These are phyloP conservation scores for Argyrosomus japonicus DNA, from an alignment of 2,113 vertebrate genomes.

Conservation along the genomic window DNA sequence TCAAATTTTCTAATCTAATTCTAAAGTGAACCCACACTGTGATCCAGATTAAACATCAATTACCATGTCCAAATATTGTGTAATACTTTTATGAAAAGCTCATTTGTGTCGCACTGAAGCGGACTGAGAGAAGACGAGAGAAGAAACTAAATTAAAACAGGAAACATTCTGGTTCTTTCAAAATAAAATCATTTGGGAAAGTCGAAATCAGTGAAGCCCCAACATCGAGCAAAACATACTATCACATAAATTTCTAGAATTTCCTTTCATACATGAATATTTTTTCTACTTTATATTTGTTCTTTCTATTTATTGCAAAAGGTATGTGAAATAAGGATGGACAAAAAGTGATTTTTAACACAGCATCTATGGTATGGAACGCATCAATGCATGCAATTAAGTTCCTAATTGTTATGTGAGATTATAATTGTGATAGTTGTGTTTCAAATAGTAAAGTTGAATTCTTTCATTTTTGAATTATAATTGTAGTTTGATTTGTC, in stretches of 20 bases:
- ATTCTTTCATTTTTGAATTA: conserved; percentile 85
- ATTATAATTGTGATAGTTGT: conserved; percentile 89
- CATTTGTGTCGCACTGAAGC: conserved; percentile 7
- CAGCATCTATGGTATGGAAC: conserved; percentile 88
- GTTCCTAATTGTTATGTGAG: conserved; percentile 89
- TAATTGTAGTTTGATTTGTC: conserved; percentile 85
- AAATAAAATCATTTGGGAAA: conserved; percentile 29
- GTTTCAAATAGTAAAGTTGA: conserved; percentile 89
- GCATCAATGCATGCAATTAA: conserved; percentile 89
- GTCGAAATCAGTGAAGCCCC: neutral
- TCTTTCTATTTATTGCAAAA: conserved; percentile 75
- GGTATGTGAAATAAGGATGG: conserved; percentile 74
- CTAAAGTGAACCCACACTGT: conserved; percentile 24
- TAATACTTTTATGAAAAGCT: conserved; percentile 20
- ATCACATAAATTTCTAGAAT: conserved; percentile 66
- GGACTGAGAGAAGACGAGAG: neutral
- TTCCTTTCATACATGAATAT: conserved; percentile 67
- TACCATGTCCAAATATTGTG: neutral
- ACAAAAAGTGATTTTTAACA: conserved; percentile 85
- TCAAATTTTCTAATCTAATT: conserved; percentile 6
- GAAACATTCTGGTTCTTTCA: neutral
- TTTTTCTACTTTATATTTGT: conserved; percentile 75
- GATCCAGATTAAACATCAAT: conserved; percentile 37
- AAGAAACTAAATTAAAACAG: conserved; percentile 6
- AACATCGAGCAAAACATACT: conserved; percentile 13